Evolutionary conservation across 1,140 invertebrate species (phyloP), one percentile per base, ranked within the genome.

Genomic region (Temnothorax curvispinosus): DNA sequence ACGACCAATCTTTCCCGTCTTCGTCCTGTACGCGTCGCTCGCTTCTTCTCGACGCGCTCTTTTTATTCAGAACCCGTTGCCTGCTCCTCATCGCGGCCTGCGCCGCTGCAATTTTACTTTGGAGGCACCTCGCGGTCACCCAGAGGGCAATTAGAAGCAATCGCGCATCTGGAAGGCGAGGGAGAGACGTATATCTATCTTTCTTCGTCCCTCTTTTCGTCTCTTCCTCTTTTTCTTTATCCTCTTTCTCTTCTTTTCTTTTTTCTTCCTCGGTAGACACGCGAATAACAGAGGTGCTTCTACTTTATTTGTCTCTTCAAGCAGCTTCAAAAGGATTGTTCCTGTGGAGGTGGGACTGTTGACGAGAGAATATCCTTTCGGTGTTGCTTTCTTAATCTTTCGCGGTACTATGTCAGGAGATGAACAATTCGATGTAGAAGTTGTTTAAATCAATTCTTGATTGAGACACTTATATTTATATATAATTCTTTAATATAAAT

Each of bases 111-210:
- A 89, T 91, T 91, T 91, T 88, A 91, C 90, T 91, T 91, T 88
- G 86, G 90, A 58, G 80, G 78, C 62, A 80, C 71, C 69, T 81
- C 64, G 85, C 64, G 86, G 60, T 75, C 82, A 89, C 54, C 60
- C 64, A 62, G 62, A 54, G 72, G 87, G 86, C 87, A 93, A 92
- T 93, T 93, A 93, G 89, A 91, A 88, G 87, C 88, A 92, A 92
- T 93, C 90, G 88, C 85, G 87, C 88, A 90, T 65, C 92, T 85
- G 90, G 88, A 84, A 91, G 76, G 52, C 60, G 71, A 69, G 67
- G 72, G 88, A 88, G 88, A 91, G 87, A 76, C 87, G 52, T 56
- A 67, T 54, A 38, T 52, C 60, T 65, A 32, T 44, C 69, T 41
- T 13, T 11, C 15, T 21, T 18, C 38, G 0, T 41, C 32, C n/a